Base-by-base conservation (phyloP, 2,888 invertebrate genomes). In the Punctoribates punctum region DNA sequence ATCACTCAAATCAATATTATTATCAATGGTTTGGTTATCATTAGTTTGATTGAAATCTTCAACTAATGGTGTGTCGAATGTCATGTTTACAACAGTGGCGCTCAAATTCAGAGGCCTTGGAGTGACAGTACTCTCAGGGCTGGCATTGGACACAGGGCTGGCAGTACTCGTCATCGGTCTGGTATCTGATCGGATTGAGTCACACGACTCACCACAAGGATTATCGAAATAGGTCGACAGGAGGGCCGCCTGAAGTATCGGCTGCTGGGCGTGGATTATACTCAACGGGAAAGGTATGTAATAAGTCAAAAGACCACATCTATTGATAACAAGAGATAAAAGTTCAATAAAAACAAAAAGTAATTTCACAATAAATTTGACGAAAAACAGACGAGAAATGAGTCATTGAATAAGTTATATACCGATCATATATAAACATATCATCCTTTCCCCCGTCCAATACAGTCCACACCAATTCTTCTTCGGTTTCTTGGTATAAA, bases 351-450 rank as follows among this genome's bases (percentile, higher is more conserved):
- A 60, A 2, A n/a, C n/a, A 27, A 29, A 54, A n/a, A 20, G 5
- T 6, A 13, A 23, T 73, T 72, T 54, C 70, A 25, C 25, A 20
- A 46, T 27, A 42, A 25, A 77, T 17, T 67, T 60, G 57, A 67
- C 11, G 34, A 34, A 34, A 34, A 48, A 74, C 74, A 27, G 48
- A 17, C 20, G 17, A 54, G 13, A 20, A 13, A 8, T 20, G 11
- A n/a, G n/a, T n/a, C 9, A 51, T 27, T 67, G 29, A n/a, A n/a
- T n/a, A n/a, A n/a, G 34, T 13, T n/a, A 38, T 73, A 42, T 77
- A 83, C 83, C 82, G 82, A 80, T 83, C 82, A 79, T 82, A 83
- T 15, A 83, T 76, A 57, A 82, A 81, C 74, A 83, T 80, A 78
- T 83, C 83, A 74, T 83, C 82, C 77, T 82, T 83, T 1, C 79